phyloP scores from a whole-genome alignment of 2,113 vertebrate species.

The Chascanopsetta lugubris region DNA sequence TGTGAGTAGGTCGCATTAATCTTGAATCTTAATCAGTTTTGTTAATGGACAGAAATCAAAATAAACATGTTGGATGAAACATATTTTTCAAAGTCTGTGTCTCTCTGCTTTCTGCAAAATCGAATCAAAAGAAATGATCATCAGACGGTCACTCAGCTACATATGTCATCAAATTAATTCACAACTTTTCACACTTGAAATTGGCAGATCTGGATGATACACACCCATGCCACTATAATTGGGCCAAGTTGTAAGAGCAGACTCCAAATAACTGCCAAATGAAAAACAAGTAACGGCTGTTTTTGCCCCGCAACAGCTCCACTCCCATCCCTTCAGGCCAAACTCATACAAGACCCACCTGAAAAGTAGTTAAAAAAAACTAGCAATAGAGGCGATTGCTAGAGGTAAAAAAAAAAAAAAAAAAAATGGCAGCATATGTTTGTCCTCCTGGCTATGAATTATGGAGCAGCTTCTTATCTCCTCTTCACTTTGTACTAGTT shows the following conservation, averaged over 20 bases:
- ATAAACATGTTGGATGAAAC: no score
- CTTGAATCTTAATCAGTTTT: not conserved
- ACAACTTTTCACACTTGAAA: not conserved
- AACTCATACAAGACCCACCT: conserved; percentile 27
- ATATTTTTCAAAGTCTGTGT: no score
- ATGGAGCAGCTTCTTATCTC: conserved; percentile 60
- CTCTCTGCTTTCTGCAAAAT: not conserved
- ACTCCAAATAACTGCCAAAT: conserved; percentile 16
- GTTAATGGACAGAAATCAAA: not conserved
- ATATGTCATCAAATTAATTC: not conserved
- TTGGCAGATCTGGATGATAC: not conserved
- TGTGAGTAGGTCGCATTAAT: no score
- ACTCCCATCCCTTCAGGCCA: conserved; percentile 44
- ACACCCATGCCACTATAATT: conserved; percentile 14
- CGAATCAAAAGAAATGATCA: not conserved
- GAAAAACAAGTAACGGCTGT: conserved; percentile 9
- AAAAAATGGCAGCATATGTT: conserved; percentile 60
- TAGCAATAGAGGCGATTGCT: conserved; percentile 29
- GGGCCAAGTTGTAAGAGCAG: conserved; percentile 3
- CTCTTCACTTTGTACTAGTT: conserved; percentile 43
- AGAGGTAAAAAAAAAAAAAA: no score
- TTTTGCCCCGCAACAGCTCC: conserved; percentile 18
- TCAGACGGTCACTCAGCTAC: not conserved
- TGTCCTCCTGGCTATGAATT: conserved; percentile 65
- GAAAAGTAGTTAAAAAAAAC: conserved; percentile 39